A percentile compares a stretch with the other conserved stretches of the same genome.
Conservation (phyloP, 2,888 invertebrate species). For the Drosophila ezoana region DNA sequence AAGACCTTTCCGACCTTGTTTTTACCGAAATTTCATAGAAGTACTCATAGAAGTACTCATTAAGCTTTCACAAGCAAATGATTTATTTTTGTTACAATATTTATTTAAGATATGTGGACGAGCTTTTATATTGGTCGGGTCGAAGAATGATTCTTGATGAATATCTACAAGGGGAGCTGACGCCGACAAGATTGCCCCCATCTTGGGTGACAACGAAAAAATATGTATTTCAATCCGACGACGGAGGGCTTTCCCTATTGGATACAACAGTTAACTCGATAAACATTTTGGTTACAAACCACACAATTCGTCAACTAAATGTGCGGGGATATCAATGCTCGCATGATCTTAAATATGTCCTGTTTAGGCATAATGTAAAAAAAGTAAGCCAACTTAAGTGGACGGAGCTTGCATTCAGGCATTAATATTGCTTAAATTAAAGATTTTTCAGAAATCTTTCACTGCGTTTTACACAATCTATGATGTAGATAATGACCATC, state of each 20-base stretch:
- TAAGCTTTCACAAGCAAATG: too few species aligned
- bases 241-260: constrained; percentile 92
- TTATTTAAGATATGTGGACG: constrained; percentile 91
- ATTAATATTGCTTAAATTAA: neutral
- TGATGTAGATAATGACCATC: constrained; percentile 95
- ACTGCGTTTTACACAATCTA: constrained; percentile 96
- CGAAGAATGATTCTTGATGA: constrained; percentile 94
- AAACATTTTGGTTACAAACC: constrained; percentile 93
- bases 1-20: too few species aligned
- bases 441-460: constrained; percentile 94
- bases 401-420: neutral
- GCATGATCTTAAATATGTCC: constrained; percentile 93
- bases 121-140: constrained; percentile 94
- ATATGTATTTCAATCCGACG: constrained; percentile 94
- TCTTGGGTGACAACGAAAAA: constrained; percentile 93
- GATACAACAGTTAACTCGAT: constrained; percentile 92
- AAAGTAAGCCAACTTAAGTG: constrained; percentile 87
- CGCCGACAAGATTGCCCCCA: constrained; percentile 90
- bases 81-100: neutral
- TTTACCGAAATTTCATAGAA: too few species aligned
- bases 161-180: constrained; percentile 91
- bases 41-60: too few species aligned
- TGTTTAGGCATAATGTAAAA: constrained; percentile 95
- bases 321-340: constrained; percentile 95
- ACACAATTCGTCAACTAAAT: constrained; percentile 94